phyloP scores from a whole-genome alignment of 2,888 invertebrate species.

The Parasteatoda lunata region DNA sequence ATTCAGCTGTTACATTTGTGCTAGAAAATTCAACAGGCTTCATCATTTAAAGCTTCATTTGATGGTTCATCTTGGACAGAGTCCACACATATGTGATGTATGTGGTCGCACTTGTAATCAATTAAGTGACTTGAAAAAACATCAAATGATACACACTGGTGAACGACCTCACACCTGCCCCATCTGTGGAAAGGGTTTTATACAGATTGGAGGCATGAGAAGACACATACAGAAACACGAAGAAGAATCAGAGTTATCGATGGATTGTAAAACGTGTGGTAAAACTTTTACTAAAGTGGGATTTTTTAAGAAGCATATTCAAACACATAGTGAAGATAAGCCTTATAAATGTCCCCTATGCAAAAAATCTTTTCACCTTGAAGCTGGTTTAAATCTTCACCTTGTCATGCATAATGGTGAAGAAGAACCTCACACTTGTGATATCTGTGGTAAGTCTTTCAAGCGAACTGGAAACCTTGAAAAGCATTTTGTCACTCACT shows the following conservation, averaged over 20 bases:
- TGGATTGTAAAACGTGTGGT: slow-evolving; percentile 48
- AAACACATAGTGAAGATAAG: slow-evolving; percentile 73
- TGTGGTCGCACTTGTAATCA: slow-evolving; percentile 75
- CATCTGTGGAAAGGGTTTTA: slow-evolving; percentile 74
- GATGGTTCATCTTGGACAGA: slow-evolving; percentile 60
- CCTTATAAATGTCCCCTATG: slow-evolving; percentile 74
- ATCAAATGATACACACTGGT: slow-evolving; percentile 75
- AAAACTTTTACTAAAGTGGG: slow-evolving; percentile 69
- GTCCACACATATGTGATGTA: slow-evolving; percentile 72
- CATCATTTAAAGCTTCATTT: slow-evolving; percentile 63
- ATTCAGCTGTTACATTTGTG: slow-evolving; percentile 65
- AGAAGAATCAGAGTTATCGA: slow-evolving; percentile 32
- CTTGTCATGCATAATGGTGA: slow-evolving; percentile 70
- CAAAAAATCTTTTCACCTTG: slow-evolving; percentile 74
- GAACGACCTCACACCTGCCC: slow-evolving; percentile 74
- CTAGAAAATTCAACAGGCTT: slow-evolving; percentile 56
- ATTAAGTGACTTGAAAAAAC: slow-evolving; percentile 75
- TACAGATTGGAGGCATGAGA: slow-evolving; percentile 71
- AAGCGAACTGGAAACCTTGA: slow-evolving; percentile 67
- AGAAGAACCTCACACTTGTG: slow-evolving; percentile 74
- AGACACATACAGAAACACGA: slow-evolving; percentile 57
- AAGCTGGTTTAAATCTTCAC: slow-evolving; percentile 56
- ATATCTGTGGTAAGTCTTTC: slow-evolving; percentile 74
- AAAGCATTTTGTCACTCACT: slow-evolving; percentile 52
- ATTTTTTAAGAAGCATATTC: slow-evolving; percentile 74